Conservation (phyloP, 1,140 invertebrate genomes). For the Zaprionus capensis region DNA sequence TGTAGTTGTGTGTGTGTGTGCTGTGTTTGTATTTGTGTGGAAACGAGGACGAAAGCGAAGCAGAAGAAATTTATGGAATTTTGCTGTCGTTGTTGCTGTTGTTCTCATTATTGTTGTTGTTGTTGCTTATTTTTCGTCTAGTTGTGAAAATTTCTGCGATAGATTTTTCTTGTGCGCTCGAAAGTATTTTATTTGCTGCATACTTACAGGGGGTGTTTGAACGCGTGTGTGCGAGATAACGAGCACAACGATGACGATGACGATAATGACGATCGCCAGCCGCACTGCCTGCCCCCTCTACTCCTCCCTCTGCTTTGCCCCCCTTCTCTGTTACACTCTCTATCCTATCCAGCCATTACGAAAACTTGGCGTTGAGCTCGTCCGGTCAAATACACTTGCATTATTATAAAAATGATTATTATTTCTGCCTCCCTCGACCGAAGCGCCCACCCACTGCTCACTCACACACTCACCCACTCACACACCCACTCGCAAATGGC, state of each 20-base stretch:
- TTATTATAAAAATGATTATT: slow-evolving; percentile 83
- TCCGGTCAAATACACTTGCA: slow-evolving; percentile 70
- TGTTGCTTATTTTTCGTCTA: slow-evolving; percentile 63
- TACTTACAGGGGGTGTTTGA: slow-evolving; percentile 51
- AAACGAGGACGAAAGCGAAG: slow-evolving; percentile 47
- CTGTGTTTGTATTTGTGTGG: slow-evolving; percentile 22
- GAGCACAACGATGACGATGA: slow-evolving; percentile 43
- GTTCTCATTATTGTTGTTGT: slow-evolving; percentile 33
- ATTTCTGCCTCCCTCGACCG: slow-evolving; percentile 52
- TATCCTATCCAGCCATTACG: slow-evolving; percentile 13
- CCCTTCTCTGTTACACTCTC: not conserved
- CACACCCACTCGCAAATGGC: slow-evolving; percentile 37
- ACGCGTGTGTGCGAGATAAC: slow-evolving; percentile 56
- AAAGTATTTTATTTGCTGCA: slow-evolving; percentile 70
- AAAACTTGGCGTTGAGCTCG: slow-evolving; percentile 48
- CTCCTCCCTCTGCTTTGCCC: not conserved
- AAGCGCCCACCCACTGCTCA: slow-evolving; percentile 7
- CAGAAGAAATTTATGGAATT: slow-evolving; percentile 75
- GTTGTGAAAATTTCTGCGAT: slow-evolving; percentile 69
- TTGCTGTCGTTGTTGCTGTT: slow-evolving; percentile 41
- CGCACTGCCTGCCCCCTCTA: not conserved
- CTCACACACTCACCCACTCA: slow-evolving; percentile 17
- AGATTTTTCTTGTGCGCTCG: slow-evolving; percentile 59
- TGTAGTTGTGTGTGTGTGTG: slow-evolving; percentile 29
- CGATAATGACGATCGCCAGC: slow-evolving; percentile 37